Evolutionary conservation across 2,113 vertebrate genomes (phyloP).

Genomic region (Mirza zaza): DNA sequence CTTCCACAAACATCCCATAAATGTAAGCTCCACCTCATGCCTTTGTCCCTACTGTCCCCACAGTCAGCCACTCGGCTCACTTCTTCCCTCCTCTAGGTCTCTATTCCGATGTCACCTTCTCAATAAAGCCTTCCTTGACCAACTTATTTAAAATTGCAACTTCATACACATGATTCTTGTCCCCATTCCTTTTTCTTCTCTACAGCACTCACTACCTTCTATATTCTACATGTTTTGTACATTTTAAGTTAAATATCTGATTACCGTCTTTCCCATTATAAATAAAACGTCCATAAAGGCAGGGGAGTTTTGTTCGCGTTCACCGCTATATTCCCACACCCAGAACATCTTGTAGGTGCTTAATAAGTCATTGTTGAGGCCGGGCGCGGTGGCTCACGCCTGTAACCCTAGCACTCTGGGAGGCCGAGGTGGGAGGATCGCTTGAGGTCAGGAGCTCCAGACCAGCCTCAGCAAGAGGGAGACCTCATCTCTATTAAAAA

Average conservation of each 20-base stretch:
- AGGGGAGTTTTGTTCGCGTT: not conserved
- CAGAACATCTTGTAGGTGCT: not conserved
- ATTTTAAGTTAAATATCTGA: not conserved
- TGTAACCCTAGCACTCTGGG: too few species aligned
- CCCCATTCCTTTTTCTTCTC: not conserved
- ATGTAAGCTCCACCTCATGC: not conserved
- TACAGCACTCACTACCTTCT: not conserved
- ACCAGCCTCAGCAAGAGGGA: too few species aligned
- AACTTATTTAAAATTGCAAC: not conserved
- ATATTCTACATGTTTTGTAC: not conserved
- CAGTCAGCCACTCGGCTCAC: too few species aligned
- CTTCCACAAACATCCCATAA: not conserved
- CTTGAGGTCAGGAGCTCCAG: too few species aligned
- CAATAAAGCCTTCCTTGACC: not conserved
- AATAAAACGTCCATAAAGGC: not conserved
- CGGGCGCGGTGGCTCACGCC: too few species aligned
- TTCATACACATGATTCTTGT: not conserved
- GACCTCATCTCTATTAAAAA: too few species aligned
- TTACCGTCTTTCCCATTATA: not conserved
- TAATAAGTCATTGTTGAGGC: not conserved
- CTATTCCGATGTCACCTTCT: not conserved
- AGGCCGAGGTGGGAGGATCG: too few species aligned
- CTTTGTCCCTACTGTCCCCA: not conserved
- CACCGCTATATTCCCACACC: not conserved
- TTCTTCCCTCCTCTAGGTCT: not conserved